Evolutionary conservation across 2,797 vertebrate genomes (phyloP), one percentile per base, ranked within the genome.

Genomic region (Lycodopsis pacificus): DNA sequence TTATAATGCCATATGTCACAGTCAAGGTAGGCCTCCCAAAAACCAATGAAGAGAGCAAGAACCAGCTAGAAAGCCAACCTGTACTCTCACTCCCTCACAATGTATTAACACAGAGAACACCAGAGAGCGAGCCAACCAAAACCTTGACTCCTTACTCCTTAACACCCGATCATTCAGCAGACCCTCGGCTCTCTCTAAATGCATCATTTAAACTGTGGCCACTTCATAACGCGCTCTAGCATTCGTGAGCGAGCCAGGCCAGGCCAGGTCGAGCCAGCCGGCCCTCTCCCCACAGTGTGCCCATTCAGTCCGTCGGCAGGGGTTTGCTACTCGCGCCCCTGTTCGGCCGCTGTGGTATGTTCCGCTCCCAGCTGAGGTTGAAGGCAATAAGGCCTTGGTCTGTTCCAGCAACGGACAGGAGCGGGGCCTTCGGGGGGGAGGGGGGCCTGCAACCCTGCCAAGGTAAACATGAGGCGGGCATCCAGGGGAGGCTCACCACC

Each of bases 381-480:
- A 73, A 88, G 61, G 63, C 90, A 90, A 95, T 94, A 92, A 95
- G 91, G 92, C 91, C 87, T 54, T 40, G 58, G 89, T 95, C 90
- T 95, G 94, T 95, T 94, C 84, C 72, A 83, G 84, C 73, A 78
- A 75, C 44, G 77, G 85, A 76, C 80, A 78, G 82, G 86, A 81
- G 89, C 66, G 79, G 89, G 85, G 83, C 78, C 80, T 68, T 48
- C 44, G 20, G 59, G 65, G 86, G 77, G 22, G 22, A 13, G 22
- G 22, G n/a, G n/a, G 51, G 51, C 5, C 81, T 61, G 77, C 62
- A 8, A 73, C 73, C 83, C 82, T 79, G 94, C 95, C 94, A 95
- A 95, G 91, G 91, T 94, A 95, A 95, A 95, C 91, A 95, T 69
- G 67, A 68, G 74, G 58, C 76, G 80, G 81, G 91, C 79, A 89